Conservation (phyloP, 2,888 invertebrate genomes). For the Tethea ocularis region DNA sequence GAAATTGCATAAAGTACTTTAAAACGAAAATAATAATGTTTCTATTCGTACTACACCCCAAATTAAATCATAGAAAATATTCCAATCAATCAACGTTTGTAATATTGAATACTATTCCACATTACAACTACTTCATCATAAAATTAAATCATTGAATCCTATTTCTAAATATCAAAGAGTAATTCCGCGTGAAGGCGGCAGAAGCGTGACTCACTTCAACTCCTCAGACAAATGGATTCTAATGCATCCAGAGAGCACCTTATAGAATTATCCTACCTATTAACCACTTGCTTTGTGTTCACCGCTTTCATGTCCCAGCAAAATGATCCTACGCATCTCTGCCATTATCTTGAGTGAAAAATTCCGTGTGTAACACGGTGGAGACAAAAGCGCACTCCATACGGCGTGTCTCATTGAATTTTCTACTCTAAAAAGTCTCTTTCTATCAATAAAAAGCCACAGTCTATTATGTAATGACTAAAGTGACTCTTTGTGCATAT, state of each 20-base stretch:
- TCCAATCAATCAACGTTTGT: background rate
- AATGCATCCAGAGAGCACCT: constrained; percentile 66
- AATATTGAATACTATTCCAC: background rate
- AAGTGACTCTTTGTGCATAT: constrained; percentile 5
- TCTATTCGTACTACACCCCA: no score
- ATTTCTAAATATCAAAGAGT: constrained; percentile 25
- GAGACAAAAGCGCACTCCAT: constrained; percentile 31
- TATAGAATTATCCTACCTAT: constrained; percentile 76
- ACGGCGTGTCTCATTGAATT: constrained; percentile 32
- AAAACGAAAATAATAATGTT: background rate
- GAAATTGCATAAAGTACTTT: background rate
- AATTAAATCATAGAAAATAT: background rate
- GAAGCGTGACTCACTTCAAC: constrained; percentile 27
- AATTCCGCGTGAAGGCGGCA: constrained; percentile 14
- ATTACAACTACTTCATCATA: background rate
- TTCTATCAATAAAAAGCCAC: background rate
- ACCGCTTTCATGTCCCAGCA: constrained; percentile 61
- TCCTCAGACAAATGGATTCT: constrained; percentile 63
- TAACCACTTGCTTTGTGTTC: constrained; percentile 78
- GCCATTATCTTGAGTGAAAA: constrained; percentile 62
- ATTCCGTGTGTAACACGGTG: constrained; percentile 17
- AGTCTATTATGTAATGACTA: background rate
- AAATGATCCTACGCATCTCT: constrained; percentile 53
- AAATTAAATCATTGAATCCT: background rate
- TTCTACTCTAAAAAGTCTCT: constrained; percentile 22